Evolutionary conservation across 2,113 vertebrate genomes (phyloP).

Genomic region (Rhagologus leucostigma): DNA sequence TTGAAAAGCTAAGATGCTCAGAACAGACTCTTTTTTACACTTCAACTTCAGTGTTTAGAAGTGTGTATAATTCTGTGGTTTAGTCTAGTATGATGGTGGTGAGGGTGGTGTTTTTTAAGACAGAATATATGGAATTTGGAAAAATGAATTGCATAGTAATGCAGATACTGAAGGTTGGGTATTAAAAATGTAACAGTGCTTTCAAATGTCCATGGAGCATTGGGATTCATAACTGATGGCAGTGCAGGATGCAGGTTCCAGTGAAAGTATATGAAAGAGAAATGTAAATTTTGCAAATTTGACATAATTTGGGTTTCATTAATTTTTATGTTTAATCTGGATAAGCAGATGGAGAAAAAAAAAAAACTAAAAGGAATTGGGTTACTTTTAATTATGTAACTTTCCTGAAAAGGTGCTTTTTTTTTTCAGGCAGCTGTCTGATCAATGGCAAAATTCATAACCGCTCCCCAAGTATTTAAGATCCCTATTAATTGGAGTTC

Average conservation of each 20-base stretch:
- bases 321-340: neutral
- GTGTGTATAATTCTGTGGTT: neutral
- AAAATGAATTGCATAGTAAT: neutral
- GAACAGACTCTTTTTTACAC: neutral
- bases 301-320: neutral
- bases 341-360: neutral
- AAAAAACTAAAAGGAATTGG: neutral
- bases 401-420: neutral
- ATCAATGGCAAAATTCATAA: slow-evolving; percentile 4
- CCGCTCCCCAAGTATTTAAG: neutral
- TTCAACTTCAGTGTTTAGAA: neutral
- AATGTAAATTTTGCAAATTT: neutral
- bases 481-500: slow-evolving; percentile 19
- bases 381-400: neutral
- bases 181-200: neutral
- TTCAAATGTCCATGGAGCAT: neutral
- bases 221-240: neutral
- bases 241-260: neutral
- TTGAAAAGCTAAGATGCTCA: neutral
- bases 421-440: neutral
- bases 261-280: neutral
- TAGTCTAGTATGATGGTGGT: neutral
- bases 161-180: neutral
- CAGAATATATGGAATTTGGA: neutral
- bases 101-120: neutral